Base-by-base conservation (phyloP, 2,113 vertebrate genomes). In the Globicephala melas region DNA sequence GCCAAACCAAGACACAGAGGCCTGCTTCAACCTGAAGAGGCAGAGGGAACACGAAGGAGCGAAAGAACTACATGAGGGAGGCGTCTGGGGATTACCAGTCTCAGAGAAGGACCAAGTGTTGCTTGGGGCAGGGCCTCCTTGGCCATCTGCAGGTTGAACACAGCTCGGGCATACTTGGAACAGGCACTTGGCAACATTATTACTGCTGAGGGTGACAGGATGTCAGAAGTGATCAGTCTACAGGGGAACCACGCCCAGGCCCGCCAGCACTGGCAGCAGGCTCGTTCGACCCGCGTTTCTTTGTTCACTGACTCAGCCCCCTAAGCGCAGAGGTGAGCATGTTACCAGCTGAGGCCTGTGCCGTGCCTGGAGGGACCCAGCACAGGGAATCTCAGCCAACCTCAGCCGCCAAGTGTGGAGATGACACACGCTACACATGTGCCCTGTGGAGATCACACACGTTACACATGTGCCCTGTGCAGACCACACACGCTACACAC, bases 301-400 rank as follows among this genome's bases (percentile, higher is more conserved):
- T 68, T 87, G 0, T 87, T 97, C 88, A 97, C 95, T 55, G 95
- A 97, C 60, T 92, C 67, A 98, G 98, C 36, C 44, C 83, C 9
- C 93, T 97, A 83, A 96, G 95, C 4, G 97, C 98, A 31, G 96
- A 98, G 21, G 92, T 65, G 1, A 96, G 95, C 4, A 77, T 97
- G 5, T 83, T 96, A 17, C 77, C 98, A 80, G 98, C 96, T 33
- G 97, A 98, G 92, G 97, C 96, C 31, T 98, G 97, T 73, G 97
- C 96, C 77, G 68, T 71, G 11, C 92, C 98, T 21, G 91, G 95
- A 95, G 95, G 96, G 36, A 76, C 94, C 79, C 90, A 97, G 26
- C 94, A 97, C 86, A 86, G 47, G n/a, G 97, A 65, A 47, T 28
- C 4, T 68, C 81, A 47, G 28, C 47, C 60, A 36, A 67, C 55